These are phyloP conservation scores for Otolemur garnettii DNA, from an alignment of 2,113 vertebrate species.

Conservation along the genomic window DNA sequence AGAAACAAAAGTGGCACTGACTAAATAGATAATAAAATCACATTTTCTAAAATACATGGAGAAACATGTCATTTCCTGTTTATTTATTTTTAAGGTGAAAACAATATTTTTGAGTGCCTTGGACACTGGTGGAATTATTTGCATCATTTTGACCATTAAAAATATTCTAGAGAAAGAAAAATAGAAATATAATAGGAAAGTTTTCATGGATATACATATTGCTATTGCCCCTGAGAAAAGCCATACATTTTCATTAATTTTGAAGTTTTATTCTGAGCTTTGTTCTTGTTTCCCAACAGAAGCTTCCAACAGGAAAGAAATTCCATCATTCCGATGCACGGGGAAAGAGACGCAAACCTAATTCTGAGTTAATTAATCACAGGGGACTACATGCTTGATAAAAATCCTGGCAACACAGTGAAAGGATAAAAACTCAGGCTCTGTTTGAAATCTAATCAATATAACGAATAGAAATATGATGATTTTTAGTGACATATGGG, in stretches of 20 bases:
- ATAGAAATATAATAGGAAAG: neutral
- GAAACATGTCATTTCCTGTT: neutral
- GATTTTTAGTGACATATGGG: neutral
- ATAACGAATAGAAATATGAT: conserved; percentile 28
- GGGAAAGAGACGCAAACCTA: conserved; percentile 59
- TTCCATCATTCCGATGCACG: neutral
- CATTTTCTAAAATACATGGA: neutral
- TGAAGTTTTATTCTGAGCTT: conserved; percentile 38
- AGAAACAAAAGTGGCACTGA: neutral
- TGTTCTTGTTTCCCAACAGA: conserved; percentile 48
- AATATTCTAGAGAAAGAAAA: conserved; percentile 24
- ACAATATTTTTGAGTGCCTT: neutral
- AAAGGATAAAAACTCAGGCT: neutral
- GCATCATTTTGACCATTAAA: conserved; percentile 21
- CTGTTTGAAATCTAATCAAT: conserved; percentile 34
- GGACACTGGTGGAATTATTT: neutral
- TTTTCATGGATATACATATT: neutral
- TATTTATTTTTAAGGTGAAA: neutral
- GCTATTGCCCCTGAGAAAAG: neutral
- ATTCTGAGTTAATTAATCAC: conserved; percentile 73
- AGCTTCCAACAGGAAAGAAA: conserved; percentile 42
- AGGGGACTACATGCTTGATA: conserved; percentile 6
- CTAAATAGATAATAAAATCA: neutral
- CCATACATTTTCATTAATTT: conserved; percentile 60
- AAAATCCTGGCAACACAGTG: neutral